A percentile compares a stretch with the other conserved stretches of the same genome.
Evolutionary conservation across 92 coral and sea anemone genomes (phyloP).

Genomic region (Heliopora coerulea): DNA sequence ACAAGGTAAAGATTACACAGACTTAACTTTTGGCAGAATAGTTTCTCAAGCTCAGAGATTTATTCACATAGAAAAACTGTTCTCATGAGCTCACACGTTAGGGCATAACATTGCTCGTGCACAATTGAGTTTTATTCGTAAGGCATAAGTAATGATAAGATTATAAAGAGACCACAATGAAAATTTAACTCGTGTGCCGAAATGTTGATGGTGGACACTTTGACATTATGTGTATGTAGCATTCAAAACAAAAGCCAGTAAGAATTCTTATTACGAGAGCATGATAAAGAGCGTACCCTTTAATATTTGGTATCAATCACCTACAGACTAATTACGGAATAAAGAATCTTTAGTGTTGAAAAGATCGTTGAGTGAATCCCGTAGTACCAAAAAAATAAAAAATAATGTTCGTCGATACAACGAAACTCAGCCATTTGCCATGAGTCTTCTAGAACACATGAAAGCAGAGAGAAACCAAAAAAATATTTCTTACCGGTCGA

Average conservation of each 20-base stretch:
- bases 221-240: conserved; percentile 43
- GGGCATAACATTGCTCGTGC: no score
- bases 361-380: background rate
- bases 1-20: no score
- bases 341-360: background rate
- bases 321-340: background rate
- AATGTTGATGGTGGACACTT: conserved; percentile 22
- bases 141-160: no score
- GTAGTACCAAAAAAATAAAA: background rate
- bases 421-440: background rate
- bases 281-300: background rate
- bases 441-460: background rate
- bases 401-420: background rate
- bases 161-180: no score
- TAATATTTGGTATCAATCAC: background rate
- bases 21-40: no score
- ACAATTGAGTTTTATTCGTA: no score
- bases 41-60: no score
- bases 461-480: background rate
- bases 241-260: conserved; percentile 35
- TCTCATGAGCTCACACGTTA: no score
- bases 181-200: background rate
- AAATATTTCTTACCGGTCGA: conserved; percentile 31
- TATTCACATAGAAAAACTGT: no score
- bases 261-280: conserved; percentile 3